Base-by-base conservation (phyloP, 2,888 invertebrate genomes). In the Acleris laterana region DNA sequence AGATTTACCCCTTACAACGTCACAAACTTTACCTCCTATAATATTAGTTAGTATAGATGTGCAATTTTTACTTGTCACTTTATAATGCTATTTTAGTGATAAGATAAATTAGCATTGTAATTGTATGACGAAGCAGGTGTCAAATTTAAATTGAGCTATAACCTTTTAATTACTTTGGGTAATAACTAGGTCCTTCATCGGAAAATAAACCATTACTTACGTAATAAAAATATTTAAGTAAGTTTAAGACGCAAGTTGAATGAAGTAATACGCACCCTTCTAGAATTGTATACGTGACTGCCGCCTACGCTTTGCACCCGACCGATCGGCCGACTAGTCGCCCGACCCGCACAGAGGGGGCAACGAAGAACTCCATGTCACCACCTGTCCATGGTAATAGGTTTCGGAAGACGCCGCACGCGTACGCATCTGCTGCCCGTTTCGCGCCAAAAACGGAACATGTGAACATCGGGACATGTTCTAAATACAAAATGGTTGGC, bases 361-460 rank as follows among this genome's bases (percentile, higher is more conserved):
- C 88, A 88, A 89, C 86, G 84, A 81, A 84, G 85, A 80, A 77
- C 80, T 87, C 84, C 82, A 85, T 87, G 89, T 89, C 89, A 87
- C 87, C 91, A 91, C 91, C 91, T 92, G 90, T 88, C 89, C 74
- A 70, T 78, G 75, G 84, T 89, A 89, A 90, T 88, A 83, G 87
- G 83, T 88, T 83, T 88, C 87, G 90, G 90, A 91, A 91, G 89
- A 87, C 86, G 83, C 77, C 70, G 75, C 77, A 63, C 69, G 77
- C 67, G 78, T 86, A 81, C 88, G 87, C 91, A 91, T 91, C 91
- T 91, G 92, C 81, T 82, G 69, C 50, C 20, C 69, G 70, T 71
- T 89, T 85, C 85, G 84, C 89, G 90, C 90, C 89, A 86, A 87
- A 60, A 85, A 81, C 72, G 69, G 60, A 70, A 70, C 80, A 81